Evolutionary conservation across 2,113 vertebrate genomes (phyloP).

Genomic region (Hemicordylus capensis): DNA sequence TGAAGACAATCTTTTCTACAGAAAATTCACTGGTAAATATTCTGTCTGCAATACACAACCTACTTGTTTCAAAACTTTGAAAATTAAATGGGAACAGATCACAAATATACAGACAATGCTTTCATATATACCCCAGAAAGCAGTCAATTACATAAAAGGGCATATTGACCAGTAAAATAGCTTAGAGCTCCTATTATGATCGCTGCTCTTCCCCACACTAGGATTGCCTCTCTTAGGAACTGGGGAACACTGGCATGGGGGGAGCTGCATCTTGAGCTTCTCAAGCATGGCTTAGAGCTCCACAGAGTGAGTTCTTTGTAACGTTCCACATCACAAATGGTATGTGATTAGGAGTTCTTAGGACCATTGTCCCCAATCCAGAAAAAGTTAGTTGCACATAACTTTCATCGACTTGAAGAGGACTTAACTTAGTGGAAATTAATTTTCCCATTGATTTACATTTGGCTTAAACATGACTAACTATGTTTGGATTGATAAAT

Average conservation of each 20-base stretch:
- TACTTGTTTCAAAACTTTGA: neutral
- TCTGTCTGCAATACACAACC: neutral
- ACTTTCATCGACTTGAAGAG: neutral
- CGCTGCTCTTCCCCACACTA: neutral
- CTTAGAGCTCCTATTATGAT: neutral
- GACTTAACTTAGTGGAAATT: neutral
- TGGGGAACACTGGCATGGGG: neutral
- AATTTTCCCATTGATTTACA: neutral
- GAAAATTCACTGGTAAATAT: constrained; percentile 24
- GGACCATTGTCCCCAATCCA: neutral
- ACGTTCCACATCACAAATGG: neutral
- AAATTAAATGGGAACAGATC: neutral
- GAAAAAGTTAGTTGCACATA: neutral
- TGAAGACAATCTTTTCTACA: constrained; percentile 29
- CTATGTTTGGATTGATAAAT: neutral
- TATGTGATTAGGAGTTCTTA: neutral
- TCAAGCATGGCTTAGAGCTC: neutral
- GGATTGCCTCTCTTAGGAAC: neutral
- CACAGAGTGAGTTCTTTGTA: too few species aligned
- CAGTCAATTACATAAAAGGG: neutral
- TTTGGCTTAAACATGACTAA: neutral
- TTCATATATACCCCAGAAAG: neutral
- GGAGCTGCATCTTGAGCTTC: neutral
- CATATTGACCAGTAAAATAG: neutral
- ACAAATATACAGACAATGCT: neutral